These are phyloP conservation scores for Campoplex capitator DNA, from an alignment of 2,888 invertebrate species.

Conservation along the genomic window DNA sequence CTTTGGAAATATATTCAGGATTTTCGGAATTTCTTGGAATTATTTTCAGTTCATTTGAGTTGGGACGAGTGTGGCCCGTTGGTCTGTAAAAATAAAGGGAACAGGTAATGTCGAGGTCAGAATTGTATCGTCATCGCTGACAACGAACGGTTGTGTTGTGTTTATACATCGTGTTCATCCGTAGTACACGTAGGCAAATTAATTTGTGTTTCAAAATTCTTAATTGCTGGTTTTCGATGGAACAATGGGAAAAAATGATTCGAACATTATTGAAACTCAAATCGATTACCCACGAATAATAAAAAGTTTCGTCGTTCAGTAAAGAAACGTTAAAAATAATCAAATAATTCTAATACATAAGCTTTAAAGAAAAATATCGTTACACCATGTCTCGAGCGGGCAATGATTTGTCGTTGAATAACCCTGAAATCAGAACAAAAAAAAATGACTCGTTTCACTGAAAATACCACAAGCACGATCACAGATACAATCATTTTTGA, in stretches of 20 bases:
- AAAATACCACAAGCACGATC: neutral
- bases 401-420: neutral
- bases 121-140: constrained; percentile 50
- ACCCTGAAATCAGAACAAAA: neutral
- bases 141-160: constrained; percentile 12
- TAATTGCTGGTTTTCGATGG: neutral
- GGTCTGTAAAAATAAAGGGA: constrained; percentile 7
- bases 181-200: neutral
- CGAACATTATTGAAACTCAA: neutral
- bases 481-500: neutral
- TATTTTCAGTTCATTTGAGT: neutral
- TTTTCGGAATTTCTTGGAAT: neutral
- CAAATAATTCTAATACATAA: neutral
- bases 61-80: neutral
- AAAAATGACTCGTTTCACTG: constrained; percentile 6
- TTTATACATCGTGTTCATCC: constrained; percentile 26
- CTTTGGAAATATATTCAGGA: neutral
- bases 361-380: neutral
- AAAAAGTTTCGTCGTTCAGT: constrained; percentile 13
- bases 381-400: constrained; percentile 18
- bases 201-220: neutral
- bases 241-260: constrained; percentile 1
- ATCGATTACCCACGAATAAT: neutral
- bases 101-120: neutral
- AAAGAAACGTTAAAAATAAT: neutral